Evolutionary conservation across 2,797 vertebrate species (phyloP), one percentile per base, ranked within the genome.

Genomic region (Catamblyrhynchus diadema): DNA sequence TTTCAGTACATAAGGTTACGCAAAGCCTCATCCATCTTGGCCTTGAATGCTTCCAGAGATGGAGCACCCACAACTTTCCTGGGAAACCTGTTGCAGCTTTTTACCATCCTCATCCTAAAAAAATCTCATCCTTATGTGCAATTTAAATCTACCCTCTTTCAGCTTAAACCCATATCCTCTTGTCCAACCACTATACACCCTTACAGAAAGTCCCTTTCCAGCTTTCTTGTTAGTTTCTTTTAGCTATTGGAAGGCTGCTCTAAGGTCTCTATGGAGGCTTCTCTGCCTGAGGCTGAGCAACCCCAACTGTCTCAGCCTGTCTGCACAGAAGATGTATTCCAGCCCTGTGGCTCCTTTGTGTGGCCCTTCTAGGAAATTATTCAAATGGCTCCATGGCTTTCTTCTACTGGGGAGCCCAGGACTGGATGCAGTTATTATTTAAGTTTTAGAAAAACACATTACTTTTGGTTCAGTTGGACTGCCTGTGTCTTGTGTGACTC

Each of bases 261-360:
- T 16, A 30, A 62, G 3, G 17, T 72, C 0, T 37, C 50, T 3
- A 0, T 3, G 1, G 18, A 81, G 6, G 6, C 12, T 75, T 57
- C 28, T 81, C 20, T 45, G 50, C 22, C 28, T 3, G 4, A 48
- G 42, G 27, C 27, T 69, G 48, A 69, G 4, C 6, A 69, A 17
- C 13, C 19, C 8, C 14, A 33, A 3, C n/a, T 51, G 5, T 17
- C 32, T 62, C 56, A 75, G 32, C 27, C 32, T 44, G 7, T 44
- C 9, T 62, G 28, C 13, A 70, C 16, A 44, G 30, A 27, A 33
- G 16, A 33, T 51, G 8, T 32, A 22, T 50, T 82, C 37, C 64
- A 82, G 9, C 20, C 28, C n/a, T 56, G 24, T 75, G 42, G 13
- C 30, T 37, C 18, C 9, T 70, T 57, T 1, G 1, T 39, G 13